Evolutionary conservation across 92 coral and sea anemone genomes (phyloP).

Genomic region (Metridium senile): DNA sequence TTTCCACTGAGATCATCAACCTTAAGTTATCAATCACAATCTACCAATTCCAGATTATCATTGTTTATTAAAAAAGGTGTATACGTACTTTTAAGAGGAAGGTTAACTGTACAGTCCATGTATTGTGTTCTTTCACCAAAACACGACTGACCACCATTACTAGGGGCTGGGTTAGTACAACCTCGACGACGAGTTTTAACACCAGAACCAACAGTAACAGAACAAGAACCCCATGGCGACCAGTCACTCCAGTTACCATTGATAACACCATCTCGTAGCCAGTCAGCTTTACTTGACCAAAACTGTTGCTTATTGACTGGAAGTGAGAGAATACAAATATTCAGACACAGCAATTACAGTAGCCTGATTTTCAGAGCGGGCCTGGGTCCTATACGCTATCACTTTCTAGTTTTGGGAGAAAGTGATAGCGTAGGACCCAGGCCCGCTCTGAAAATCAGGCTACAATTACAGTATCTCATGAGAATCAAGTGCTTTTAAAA

Average conservation of each 20-base stretch:
- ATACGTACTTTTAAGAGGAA: conserved; percentile 60
- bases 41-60: neutral
- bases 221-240: conserved; percentile 80
- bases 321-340: neutral
- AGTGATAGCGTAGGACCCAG: too few species aligned
- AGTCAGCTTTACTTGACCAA: conserved; percentile 52
- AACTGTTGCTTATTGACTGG: conserved; percentile 37
- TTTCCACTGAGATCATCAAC: too few species aligned
- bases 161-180: conserved; percentile 73
- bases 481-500: too few species aligned
- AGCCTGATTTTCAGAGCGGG: too few species aligned
- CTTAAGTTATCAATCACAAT: too few species aligned
- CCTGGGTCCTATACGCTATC: too few species aligned
- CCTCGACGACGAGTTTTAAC: conserved; percentile 52
- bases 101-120: conserved; percentile 41
- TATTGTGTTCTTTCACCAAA: conserved; percentile 48
- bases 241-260: conserved; percentile 91
- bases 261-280: conserved; percentile 82
- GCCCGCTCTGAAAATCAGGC: too few species aligned
- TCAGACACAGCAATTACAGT: neutral
- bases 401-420: too few species aligned
- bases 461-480: too few species aligned
- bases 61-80: too few species aligned
- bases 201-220: conserved; percentile 56
- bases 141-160: conserved; percentile 84